A percentile compares a stretch with the other conserved stretches of the same genome.
phyloP scores from a whole-genome alignment of 2,888 invertebrate genomes.

The Drosophila histrio region DNA sequence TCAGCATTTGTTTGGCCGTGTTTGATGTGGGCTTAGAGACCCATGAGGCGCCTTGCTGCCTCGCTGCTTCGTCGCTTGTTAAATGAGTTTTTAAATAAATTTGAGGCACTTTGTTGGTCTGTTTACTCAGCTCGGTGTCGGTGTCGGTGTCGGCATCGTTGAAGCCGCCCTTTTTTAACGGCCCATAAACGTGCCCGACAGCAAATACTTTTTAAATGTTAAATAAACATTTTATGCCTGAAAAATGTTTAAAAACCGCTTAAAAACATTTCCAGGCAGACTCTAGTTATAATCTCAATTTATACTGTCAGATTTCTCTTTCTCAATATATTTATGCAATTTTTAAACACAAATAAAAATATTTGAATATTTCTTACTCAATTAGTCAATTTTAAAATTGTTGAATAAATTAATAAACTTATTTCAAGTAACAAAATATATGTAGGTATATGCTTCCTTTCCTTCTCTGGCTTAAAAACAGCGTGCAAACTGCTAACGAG shows the following conservation, averaged over 20 bases:
- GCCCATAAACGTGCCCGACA: conserved; percentile 70
- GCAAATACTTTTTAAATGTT: conserved; percentile 76
- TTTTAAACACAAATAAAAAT: background rate
- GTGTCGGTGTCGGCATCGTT: conserved; percentile 1
- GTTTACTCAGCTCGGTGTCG: conserved; percentile 44
- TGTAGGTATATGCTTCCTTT: background rate
- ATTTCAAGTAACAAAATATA: background rate
- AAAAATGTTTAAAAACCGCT: conserved; percentile 66
- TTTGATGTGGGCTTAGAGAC: conserved; percentile 71
- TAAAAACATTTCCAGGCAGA: conserved; percentile 45
- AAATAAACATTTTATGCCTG: conserved; percentile 76
- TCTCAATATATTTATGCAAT: background rate
- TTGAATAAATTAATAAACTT: background rate
- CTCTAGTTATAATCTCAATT: conserved; percentile 45
- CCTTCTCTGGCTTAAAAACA: background rate
- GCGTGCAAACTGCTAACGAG: conserved; percentile 44
- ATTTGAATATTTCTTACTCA: background rate
- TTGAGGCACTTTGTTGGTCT: conserved; percentile 65
- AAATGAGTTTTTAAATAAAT: conserved; percentile 80
- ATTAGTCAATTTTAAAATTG: background rate
- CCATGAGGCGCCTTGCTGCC: conserved; percentile 29
- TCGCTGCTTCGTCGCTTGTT: conserved; percentile 50
- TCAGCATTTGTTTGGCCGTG: conserved; percentile 30
- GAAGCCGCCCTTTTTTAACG: conserved; percentile 70
- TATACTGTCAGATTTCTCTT: conserved; percentile 8